Evolutionary conservation across 1,140 invertebrate genomes (phyloP).

Genomic region (Drosophila lacteicornis): DNA sequence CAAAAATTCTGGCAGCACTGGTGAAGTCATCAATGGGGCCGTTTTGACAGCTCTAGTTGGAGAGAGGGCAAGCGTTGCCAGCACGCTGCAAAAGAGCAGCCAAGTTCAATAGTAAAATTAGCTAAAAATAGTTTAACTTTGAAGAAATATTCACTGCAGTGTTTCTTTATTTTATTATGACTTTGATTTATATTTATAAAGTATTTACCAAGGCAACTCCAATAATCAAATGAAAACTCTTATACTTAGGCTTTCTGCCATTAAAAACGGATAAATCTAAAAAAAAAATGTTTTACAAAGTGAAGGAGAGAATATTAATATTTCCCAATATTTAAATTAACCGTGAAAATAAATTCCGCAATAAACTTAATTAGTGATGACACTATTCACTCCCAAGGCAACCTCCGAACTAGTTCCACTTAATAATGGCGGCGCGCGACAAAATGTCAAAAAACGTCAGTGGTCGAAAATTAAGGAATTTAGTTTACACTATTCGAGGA

Average conservation of each 20-base stretch:
- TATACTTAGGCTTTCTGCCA: no score
- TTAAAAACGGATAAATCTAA: no score
- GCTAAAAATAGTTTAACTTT: no score
- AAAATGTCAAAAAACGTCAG: constrained; percentile 9
- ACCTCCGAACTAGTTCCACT: not conserved
- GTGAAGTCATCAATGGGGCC: not conserved
- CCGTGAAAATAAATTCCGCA: not conserved
- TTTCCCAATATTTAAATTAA: no score
- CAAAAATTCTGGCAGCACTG: not conserved
- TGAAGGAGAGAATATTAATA: no score
- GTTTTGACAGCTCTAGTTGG: not conserved
- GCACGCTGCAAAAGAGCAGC: not conserved
- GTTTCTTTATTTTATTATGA: no score
- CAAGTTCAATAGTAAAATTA: no score
- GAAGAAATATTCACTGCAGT: no score
- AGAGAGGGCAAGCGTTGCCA: not conserved
- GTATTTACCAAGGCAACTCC: no score
- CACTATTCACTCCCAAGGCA: not conserved
- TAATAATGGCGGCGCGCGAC: constrained; percentile 7
- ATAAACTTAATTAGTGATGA: not conserved
- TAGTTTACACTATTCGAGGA: not conserved
- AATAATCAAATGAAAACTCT: no score
- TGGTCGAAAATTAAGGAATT: not conserved
- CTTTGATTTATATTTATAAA: no score
- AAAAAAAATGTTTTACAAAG: no score